phyloP scores from a whole-genome alignment of 2,888 invertebrate genomes.

The Lycaena phlaeas region DNA sequence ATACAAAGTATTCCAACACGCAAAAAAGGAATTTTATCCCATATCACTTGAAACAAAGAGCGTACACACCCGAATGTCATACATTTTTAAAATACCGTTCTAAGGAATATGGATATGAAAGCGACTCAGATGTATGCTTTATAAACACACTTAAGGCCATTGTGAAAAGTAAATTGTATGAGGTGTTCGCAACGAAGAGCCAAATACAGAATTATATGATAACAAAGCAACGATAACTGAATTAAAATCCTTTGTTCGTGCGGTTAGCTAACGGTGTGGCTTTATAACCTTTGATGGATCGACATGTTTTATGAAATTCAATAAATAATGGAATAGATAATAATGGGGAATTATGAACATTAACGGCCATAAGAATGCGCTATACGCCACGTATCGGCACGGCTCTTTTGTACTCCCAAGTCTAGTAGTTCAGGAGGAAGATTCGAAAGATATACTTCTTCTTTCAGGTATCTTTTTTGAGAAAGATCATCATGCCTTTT shows the following conservation, averaged over 20 bases:
- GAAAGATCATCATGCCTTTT: too few species aligned
- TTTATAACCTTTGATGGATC: slow-evolving; percentile 46
- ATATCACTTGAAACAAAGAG: slow-evolving; percentile 8
- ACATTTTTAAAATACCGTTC: slow-evolving; percentile 9
- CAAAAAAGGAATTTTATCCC: slow-evolving; percentile 6
- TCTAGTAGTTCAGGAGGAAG: too few species aligned
- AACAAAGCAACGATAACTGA: slow-evolving; percentile 57
- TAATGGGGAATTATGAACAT: not conserved
- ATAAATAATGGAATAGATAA: not conserved
- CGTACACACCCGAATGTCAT: slow-evolving; percentile 5
- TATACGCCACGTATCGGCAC: too few species aligned
- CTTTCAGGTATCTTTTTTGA: too few species aligned
- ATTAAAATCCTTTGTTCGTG: slow-evolving; percentile 58
- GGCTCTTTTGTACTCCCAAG: too few species aligned
- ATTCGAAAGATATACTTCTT: too few species aligned
- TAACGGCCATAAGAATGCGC: too few species aligned
- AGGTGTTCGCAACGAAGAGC: slow-evolving; percentile 35
- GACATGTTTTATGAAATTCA: slow-evolving; percentile 15
- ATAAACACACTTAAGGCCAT: slow-evolving; percentile 39
- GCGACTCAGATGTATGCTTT: slow-evolving; percentile 17
- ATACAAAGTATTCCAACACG: not conserved
- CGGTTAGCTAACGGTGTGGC: slow-evolving; percentile 33
- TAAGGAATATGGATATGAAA: slow-evolving; percentile 11
- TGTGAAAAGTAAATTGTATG: slow-evolving; percentile 48
- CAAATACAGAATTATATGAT: slow-evolving; percentile 45